Conservation (phyloP, 1,140 invertebrate genomes). For the Drosophila paulistorum region DNA sequence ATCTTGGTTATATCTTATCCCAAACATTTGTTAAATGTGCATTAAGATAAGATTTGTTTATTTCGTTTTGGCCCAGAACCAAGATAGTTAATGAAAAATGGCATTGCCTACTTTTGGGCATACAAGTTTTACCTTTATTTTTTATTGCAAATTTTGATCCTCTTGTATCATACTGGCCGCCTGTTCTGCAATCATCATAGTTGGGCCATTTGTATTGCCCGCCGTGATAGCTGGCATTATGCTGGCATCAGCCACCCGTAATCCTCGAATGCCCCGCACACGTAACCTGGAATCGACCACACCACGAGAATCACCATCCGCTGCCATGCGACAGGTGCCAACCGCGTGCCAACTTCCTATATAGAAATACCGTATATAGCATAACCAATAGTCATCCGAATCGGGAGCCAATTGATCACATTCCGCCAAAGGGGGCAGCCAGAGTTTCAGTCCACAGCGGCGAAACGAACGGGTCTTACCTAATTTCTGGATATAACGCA, state of each 20-base stretch:
- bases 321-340: constrained; percentile 91
- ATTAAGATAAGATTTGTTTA: background rate
- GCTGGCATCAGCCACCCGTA: constrained; percentile 91
- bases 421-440: constrained; percentile 81
- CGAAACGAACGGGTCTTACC: constrained; percentile 84
- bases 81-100: background rate
- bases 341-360: constrained; percentile 88
- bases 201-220: constrained; percentile 90
- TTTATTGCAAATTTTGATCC: constrained; percentile 82
- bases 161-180: constrained; percentile 88
- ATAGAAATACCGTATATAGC: constrained; percentile 86
- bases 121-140: constrained; percentile 4
- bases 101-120: constrained; percentile 10
- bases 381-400: constrained; percentile 86
- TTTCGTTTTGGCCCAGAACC: background rate
- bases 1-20: no score
- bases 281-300: constrained; percentile 88
- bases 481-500: constrained; percentile 83
- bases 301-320: constrained; percentile 84
- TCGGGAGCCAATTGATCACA: constrained; percentile 82
- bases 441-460: constrained; percentile 80
- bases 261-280: constrained; percentile 86
- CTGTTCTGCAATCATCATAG: constrained; percentile 91
- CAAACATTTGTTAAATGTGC: no score
- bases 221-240: constrained; percentile 90